Evolutionary conservation across 2,113 vertebrate genomes (phyloP).

Genomic region (Ptilorrhoa leucosticta): DNA sequence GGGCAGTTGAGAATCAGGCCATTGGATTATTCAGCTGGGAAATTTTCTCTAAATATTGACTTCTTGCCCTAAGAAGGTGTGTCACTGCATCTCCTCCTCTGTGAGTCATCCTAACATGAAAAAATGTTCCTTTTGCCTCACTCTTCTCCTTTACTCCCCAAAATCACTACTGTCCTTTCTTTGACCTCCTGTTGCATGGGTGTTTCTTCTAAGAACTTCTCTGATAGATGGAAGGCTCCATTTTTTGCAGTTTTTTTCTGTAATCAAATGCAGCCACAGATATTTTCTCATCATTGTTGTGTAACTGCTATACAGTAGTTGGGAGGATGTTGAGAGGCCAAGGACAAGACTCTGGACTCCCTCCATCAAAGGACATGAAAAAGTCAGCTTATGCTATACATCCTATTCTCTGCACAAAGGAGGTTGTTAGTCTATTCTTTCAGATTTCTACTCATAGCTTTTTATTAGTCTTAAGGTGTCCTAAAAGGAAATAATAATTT

Average conservation of each 20-base stretch:
- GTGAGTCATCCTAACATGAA: background rate
- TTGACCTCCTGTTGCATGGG: background rate
- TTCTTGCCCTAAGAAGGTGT: background rate
- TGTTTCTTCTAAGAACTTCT: background rate
- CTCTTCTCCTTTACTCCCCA: background rate
- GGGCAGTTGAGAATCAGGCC: background rate
- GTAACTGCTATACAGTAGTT: background rate
- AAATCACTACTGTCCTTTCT: background rate
- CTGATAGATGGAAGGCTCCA: background rate
- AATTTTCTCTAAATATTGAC: background rate
- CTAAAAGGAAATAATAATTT: background rate
- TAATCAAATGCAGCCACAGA: background rate
- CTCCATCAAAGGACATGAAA: background rate
- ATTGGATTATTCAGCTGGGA: background rate
- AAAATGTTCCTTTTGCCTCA: background rate
- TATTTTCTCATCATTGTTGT: background rate
- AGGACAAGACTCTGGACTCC: background rate
- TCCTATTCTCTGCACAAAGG: background rate
- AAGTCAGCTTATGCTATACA: background rate
- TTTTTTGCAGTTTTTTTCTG: background rate
- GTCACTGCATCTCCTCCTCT: background rate
- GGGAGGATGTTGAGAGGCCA: background rate
- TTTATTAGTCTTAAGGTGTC: background rate
- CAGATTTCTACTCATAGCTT: background rate
- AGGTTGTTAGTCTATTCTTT: background rate